Evolutionary conservation across 1,140 invertebrate genomes (phyloP), one percentile per base, ranked within the genome.

Genomic region (Drosophila ananassae): DNA sequence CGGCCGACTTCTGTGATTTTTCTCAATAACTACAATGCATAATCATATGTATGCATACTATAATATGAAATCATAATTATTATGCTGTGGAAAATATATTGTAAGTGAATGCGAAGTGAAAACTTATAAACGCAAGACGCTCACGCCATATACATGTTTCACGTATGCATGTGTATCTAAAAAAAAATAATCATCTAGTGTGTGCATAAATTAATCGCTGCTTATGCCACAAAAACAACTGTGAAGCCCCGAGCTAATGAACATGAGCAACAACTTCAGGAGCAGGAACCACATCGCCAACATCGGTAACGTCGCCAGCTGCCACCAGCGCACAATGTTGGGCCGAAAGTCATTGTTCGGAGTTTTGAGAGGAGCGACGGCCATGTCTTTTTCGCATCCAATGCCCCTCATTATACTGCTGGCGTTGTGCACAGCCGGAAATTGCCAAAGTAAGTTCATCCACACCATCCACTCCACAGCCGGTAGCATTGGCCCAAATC

Each of bases 91-190:
- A 58, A 84, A 83, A 37, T 37, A 37, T 37, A n/a, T 83, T 79
- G 75, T 73, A 69, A 84, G 80, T 79, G 80, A 84, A 84, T 83
- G 79, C 79, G 79, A 75, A 83, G 75, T 83, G 80, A 83, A 83
- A 83, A 83, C 77, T 61, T 58, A 61, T 73, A 57, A 79, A 68
- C 74, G 60, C 39, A 56, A 41, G 24, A 57, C 50, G 44, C 64
- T 60, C 73, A 82, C 59, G 73, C 67, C 56, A 73, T 59, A 63
- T 48, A 21, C 41, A 68, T 60, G 59, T 25, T 51, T 13, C 46
- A 10, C 50, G 30, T 63, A 48, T 57, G 37, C 48, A 25, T 51
- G 41, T 34, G 41, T 57, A 21, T 53, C 10, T 37, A 39, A 12
- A 39, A 48, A 54, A 64, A 39, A 39, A 54, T 60, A 50, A 63